Conservation (phyloP, 2,113 vertebrate genomes). For the Ivindomyrus marchei region DNA sequence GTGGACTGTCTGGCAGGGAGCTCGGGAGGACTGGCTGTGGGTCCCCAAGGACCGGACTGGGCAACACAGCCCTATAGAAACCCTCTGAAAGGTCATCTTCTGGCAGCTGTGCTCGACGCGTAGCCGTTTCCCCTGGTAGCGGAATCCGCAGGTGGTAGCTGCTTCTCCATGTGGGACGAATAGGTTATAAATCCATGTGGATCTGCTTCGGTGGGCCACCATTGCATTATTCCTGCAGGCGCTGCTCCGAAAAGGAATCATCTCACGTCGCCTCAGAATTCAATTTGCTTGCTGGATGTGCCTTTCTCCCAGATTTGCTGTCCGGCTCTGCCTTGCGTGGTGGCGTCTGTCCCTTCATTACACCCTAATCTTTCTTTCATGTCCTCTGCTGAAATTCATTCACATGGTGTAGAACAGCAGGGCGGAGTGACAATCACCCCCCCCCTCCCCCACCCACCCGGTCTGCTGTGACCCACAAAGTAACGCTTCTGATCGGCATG, state of each 20-base stretch:
- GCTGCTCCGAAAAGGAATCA: neutral
- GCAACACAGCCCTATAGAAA: neutral
- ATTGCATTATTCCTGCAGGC: constrained; percentile 12
- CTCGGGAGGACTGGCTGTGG: neutral
- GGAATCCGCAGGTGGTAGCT: neutral
- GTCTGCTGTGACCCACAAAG: neutral
- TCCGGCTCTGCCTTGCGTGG: neutral
- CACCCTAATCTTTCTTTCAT: neutral
- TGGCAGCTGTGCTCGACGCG: neutral
- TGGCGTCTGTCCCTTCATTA: neutral
- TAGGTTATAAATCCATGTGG: constrained; percentile 6
- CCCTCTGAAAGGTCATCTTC: neutral
- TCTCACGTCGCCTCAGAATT: neutral
- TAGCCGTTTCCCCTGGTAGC: neutral
- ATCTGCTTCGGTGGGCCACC: constrained; percentile 1
- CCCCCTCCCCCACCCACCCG: neutral
- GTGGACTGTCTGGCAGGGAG: neutral
- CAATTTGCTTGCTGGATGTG: constrained; percentile 1
- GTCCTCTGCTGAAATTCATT: neutral
- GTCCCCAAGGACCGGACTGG: neutral
- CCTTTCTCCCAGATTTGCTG: neutral
- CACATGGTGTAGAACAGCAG: too few species aligned
- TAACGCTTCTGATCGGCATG: neutral
- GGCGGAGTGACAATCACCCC: neutral
- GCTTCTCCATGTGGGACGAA: neutral